Base-by-base conservation (phyloP, 1,140 invertebrate species). In the Sesamia nonagrioides region DNA sequence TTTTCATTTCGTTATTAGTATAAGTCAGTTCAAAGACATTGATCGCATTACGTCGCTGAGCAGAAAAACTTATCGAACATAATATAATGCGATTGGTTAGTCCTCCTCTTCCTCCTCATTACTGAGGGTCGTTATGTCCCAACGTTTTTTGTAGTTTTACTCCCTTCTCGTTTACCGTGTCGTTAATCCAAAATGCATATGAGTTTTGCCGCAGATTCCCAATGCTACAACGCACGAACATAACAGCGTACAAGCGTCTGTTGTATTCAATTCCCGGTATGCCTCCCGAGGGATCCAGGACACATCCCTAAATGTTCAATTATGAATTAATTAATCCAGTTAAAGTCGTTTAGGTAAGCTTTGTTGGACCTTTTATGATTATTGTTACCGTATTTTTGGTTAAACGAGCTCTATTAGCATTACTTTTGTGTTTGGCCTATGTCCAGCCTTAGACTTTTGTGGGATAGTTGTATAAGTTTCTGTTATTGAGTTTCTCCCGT, bases 301-400 rank as follows among this genome's bases (percentile, higher is more conserved):
- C 60, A 61, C 60, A 37, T 61, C 60, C 45, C 60, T 61, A 61
- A 61, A 61, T 61, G 35, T 61, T 61, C 60, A 61, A 61, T 61
- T 61, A 61, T 61, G 17, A 61, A 37, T 61, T 61, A 61, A 61
- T 61, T 61, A 61, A 61, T 61, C 37, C 60, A n/a, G 33, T 61
- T 61, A 61, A 40, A 61, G 60, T 15, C 54, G 54, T 58, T 58
- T 58, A 58, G 21, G 54, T 33, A 13, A 40, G 60, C 60, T 61
- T 40, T 40, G 27, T 35, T n/a, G 6, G 60, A 40, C 37, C 60
- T 8, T 61, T 40, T 37, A 61, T 40, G 35, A 37, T 61, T 40
- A 61, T 61, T 40, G 60, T 61, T 18, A 61, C 13, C n/a, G 35
- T 61, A 61, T 61, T 61, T 61, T 61, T 27, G 21, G n/a, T 61